Conservation (phyloP, 2,113 vertebrate species). For the Tragelaphus scriptus region DNA sequence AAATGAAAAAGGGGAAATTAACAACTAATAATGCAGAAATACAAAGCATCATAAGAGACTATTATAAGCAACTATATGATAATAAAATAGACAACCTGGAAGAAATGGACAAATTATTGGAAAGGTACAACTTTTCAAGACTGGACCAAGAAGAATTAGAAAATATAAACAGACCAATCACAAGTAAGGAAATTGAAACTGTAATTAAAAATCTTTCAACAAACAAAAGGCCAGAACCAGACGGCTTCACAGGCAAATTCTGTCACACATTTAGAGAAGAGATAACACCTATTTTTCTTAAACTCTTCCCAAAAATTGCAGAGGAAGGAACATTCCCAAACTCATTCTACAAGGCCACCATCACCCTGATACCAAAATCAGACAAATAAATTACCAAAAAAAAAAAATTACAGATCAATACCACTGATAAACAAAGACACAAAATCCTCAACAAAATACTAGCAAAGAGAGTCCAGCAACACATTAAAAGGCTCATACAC, state of each 20-base stretch:
- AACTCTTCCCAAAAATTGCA: neutral
- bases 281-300: neutral
- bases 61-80: neutral
- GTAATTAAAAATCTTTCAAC: neutral
- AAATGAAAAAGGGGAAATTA: neutral
- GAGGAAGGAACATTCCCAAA: neutral
- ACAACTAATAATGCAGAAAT: neutral
- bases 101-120: neutral
- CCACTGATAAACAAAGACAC: neutral
- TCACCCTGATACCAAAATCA: neutral
- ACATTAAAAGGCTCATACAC: neutral
- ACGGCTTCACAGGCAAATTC: neutral
- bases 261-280: neutral
- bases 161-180: neutral
- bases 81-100: neutral
- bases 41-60: neutral
- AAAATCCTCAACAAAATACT: neutral
- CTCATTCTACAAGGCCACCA: neutral
- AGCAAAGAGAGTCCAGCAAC: neutral
- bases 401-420: neutral
- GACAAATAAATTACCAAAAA: neutral
- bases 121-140: neutral
- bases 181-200: neutral
- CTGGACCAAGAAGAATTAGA: neutral
- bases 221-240: neutral